Base-by-base conservation (phyloP, 2,113 vertebrate genomes). In the Promerops cafer region DNA sequence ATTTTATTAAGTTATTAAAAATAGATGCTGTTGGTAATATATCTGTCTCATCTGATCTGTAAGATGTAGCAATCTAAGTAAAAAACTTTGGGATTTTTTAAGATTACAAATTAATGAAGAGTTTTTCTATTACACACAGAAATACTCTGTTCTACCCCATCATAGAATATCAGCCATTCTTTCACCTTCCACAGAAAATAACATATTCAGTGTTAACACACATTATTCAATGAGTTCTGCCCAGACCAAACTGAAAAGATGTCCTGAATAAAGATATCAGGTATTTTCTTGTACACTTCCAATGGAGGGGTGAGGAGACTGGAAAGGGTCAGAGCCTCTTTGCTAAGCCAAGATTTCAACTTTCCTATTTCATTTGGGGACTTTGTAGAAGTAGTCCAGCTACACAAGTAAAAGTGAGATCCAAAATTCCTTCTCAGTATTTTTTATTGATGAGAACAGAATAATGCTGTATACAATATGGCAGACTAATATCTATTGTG, bases 391-490 rank as follows among this genome's bases (percentile, higher is more conserved):
- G 56, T 11, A 52, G 6, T 21, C 9, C 79, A 92, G 11, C 33
- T 52, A 68, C 60, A 61, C 9, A 74, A 78, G 45, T 64, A 60
- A 53, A 87, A 74, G 3, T 45, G 44, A 91, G 23, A 57, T 70
- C 56, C 87, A 52, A 93, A 82, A 75, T 60, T 28, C 66, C 8
- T 83, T 74, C 44, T 68, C 24, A 69, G 4, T 52, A 83, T 19
- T 63, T 87, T 75, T 35, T 15, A 63, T 8, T 76, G 27, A 56
- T 79, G 54, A 76, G 24, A 90, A 87, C 11, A 49, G 60, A 78
- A 42, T 16, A 82, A 66, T 8, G 13, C 17, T 6, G 1, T 9
- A 19, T 57, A 79, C 0, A 1, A 61, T 57, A 78, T 1, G 3
- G 52, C 16, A 83, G 79, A 82, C 7, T 39, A 54, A 19, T 30